Conservation (phyloP, 1,140 invertebrate genomes). For the Drosophila pachea region DNA sequence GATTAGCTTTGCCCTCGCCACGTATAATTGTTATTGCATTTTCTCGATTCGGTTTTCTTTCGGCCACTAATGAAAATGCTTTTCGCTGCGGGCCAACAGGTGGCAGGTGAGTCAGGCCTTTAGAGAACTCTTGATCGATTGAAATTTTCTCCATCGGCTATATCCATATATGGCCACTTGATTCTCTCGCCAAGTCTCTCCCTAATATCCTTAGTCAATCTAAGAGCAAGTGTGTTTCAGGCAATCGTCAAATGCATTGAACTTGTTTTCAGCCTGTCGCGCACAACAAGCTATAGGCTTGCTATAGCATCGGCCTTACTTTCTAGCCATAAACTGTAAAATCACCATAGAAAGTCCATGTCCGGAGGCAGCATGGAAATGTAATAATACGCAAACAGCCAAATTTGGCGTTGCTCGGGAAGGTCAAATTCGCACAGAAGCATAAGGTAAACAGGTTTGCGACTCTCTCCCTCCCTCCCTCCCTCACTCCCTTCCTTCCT, state of each 20-base stretch:
- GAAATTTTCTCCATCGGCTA: too few species aligned
- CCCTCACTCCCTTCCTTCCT: too few species aligned
- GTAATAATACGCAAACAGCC: conserved; percentile 32
- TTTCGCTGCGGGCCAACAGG: not conserved
- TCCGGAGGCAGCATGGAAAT: conserved; percentile 12
- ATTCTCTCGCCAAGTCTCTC: too few species aligned
- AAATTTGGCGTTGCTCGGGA: conserved; percentile 31
- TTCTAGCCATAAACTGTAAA: conserved; percentile 66
- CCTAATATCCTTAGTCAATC: too few species aligned
- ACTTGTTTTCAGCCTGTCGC: conserved; percentile 29
- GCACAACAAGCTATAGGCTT: conserved; percentile 33
- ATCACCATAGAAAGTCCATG: conserved; percentile 66
- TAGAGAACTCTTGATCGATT: too few species aligned
- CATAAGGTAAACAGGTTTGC: conserved; percentile 3
- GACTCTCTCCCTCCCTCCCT: too few species aligned
- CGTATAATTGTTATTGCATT: conserved; percentile 16
- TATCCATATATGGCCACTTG: too few species aligned
- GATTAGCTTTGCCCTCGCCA: conserved; percentile 25
- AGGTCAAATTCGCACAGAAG: conserved; percentile 51
- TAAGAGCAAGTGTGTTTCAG: conserved; percentile 31
- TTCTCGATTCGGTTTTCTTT: not conserved
- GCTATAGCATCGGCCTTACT: conserved; percentile 43
- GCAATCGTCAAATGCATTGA: conserved; percentile 47
- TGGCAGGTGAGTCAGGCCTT: too few species aligned
- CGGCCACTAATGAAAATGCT: conserved; percentile 6